Percentiles rank a stretch among this genome's conserved stretches.
phyloP scores from a whole-genome alignment of 2,888 invertebrate genomes.

The Cordilura impudica region DNA sequence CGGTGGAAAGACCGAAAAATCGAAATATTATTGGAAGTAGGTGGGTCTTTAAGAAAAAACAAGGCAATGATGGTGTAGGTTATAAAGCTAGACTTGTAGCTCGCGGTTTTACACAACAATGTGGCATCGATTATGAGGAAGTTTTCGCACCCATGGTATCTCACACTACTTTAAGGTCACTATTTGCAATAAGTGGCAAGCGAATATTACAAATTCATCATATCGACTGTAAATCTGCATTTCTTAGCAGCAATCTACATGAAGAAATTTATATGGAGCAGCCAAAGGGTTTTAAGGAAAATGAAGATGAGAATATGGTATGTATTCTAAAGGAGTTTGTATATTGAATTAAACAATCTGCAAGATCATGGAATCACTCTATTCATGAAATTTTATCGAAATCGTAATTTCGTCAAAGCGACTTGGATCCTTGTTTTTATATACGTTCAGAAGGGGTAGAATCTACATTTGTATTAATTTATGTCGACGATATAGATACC shows the following conservation, averaged over 20 bases:
- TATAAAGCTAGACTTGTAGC: slow-evolving; percentile 23
- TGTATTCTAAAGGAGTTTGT: not conserved
- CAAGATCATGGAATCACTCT: not conserved
- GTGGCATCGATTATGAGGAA: not conserved
- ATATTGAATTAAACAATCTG: not conserved
- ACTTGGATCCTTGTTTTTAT: not conserved
- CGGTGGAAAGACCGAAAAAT: slow-evolving; percentile 11
- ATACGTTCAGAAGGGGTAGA: not conserved
- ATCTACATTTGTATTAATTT: not conserved
- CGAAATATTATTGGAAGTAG: slow-evolving; percentile 1
- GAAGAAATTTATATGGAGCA: slow-evolving; percentile 59
- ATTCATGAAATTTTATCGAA: not conserved
- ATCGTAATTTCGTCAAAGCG: not conserved
- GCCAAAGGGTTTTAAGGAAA: slow-evolving; percentile 52
- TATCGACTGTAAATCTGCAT: slow-evolving; percentile 5
- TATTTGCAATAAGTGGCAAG: slow-evolving; percentile 11
- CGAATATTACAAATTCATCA: slow-evolving; percentile 10
- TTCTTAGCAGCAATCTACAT: too few relatives aligned
- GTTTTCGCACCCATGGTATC: slow-evolving; percentile 2
- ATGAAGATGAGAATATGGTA: not conserved
- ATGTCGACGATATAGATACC: not conserved
- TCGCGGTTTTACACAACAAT: not conserved
- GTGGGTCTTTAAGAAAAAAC: slow-evolving; percentile 22
- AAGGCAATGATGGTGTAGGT: not conserved
- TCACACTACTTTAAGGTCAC: not conserved